Evolutionary conservation across 2,113 vertebrate species (phyloP).

Genomic region (Diglossa brunneiventris): DNA sequence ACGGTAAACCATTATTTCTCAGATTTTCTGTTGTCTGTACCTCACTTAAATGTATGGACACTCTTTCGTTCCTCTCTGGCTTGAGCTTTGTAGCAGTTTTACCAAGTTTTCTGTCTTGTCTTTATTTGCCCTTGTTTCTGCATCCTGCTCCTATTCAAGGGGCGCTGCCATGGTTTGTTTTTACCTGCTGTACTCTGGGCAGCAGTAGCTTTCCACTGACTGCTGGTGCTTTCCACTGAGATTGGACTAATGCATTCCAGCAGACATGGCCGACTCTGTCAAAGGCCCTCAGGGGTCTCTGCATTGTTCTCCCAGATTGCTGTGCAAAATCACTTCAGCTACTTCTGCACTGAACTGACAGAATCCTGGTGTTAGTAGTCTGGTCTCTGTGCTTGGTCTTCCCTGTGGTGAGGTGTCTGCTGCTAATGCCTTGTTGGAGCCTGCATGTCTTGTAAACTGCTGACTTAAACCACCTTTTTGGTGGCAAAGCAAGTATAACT

Average conservation of each 20-base stretch:
- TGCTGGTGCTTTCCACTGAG: background rate
- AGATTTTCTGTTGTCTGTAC: background rate
- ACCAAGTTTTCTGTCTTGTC: background rate
- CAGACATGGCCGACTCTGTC: background rate
- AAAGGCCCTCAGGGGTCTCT: background rate
- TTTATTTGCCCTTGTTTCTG: background rate
- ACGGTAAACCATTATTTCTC: background rate
- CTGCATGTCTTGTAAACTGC: background rate
- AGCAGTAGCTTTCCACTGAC: background rate
- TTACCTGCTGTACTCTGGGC: background rate
- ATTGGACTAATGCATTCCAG: background rate
- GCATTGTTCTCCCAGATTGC: background rate
- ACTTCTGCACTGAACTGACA: background rate
- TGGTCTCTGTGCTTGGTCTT: background rate
- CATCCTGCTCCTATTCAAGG: background rate
- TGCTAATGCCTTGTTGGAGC: background rate
- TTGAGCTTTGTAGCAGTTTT: background rate
- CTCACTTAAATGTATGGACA: background rate
- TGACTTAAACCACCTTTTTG: background rate
- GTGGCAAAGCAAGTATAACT: background rate
- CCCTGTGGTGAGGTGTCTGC: background rate
- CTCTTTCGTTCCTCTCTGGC: background rate
- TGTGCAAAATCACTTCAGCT: background rate
- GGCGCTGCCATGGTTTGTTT: background rate
- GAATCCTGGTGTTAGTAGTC: background rate